Conservation (phyloP, 1,140 invertebrate genomes). For the Ceratina australensis region DNA sequence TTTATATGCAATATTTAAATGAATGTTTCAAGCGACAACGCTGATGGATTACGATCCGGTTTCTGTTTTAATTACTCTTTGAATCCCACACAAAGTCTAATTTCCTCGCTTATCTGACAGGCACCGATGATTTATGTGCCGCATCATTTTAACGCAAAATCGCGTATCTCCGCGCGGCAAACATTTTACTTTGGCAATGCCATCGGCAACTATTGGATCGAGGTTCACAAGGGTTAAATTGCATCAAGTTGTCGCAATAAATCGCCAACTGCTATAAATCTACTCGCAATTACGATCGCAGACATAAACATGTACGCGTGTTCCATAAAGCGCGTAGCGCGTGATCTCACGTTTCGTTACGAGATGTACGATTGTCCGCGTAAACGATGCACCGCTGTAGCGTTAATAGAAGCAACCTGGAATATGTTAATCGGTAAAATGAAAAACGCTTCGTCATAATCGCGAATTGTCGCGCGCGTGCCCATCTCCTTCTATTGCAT, state of each 20-base stretch:
- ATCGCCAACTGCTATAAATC: constrained; percentile 44
- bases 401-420: not conserved
- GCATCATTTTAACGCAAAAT: too few species aligned
- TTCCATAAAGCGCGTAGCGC: constrained; percentile 15
- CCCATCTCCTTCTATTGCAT: not conserved
- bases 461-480: not conserved
- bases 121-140: too few species aligned
- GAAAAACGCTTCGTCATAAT: not conserved
- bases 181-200: too few species aligned
- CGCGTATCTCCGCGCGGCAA: too few species aligned
- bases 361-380: not conserved
- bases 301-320: constrained; percentile 19
- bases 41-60: too few species aligned
- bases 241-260: constrained; percentile 19
- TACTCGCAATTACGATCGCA: constrained; percentile 21
- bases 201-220: not conserved
- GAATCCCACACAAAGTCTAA: too few species aligned
- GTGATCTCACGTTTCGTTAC: constrained; percentile 38
- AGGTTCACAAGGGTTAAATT: not conserved
- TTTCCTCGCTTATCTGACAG: too few species aligned
- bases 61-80: too few species aligned
- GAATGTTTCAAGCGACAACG: not conserved
- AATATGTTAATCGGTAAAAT: not conserved
- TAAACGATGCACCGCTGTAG: not conserved
- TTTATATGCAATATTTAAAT: not conserved